Base-by-base conservation (phyloP, 2,888 invertebrate genomes). In the Melanargia galathea region DNA sequence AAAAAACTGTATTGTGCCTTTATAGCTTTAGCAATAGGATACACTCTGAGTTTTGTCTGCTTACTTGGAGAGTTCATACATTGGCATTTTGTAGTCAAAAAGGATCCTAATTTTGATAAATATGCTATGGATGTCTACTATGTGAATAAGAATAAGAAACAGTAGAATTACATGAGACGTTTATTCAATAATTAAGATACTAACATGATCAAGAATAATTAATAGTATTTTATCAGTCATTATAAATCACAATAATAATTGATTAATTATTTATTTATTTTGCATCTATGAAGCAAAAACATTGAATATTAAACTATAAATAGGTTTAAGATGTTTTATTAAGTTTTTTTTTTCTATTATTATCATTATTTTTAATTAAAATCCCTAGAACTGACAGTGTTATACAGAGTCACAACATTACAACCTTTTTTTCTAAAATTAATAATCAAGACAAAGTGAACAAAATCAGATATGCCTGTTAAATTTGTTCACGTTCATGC, bases 1-100 rank as follows among this genome's bases (percentile, higher is more conserved):
- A 93, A 92, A 70, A 97, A 97, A 78, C 92, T 97, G 49, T 95
- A 95, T 79, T 96, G 96, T 48, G 96, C 95, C 2, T 92, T 96
- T 67, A 92, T 96, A 43, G 95, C 95, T 6, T 80, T 97, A n/a
- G 92, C 84, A 2, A 90, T 94, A 52, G 97, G 97, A 0, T 96
- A 95, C 75, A 79, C 92, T 18, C 66, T 95, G 3, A 93, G 95
- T 69, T 72, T 92, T 0, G 24, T 93, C 0, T 87, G 90, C 35
- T 79, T 96, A 0, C 71, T 93, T 1, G 86, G 84, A 0, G 97
- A 97, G 84, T 78, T 93, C 24, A 73, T 94, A 61, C 92, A 96
- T 78, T 96, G 95, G 93, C 91, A 93, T 70, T 92, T 92, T 59
- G 72, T 95, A 0, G 93, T 95, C 0, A 91, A 92, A 79, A 93